Conservation (phyloP, 2,888 invertebrate genomes). For the Drosophila trichaetosa region DNA sequence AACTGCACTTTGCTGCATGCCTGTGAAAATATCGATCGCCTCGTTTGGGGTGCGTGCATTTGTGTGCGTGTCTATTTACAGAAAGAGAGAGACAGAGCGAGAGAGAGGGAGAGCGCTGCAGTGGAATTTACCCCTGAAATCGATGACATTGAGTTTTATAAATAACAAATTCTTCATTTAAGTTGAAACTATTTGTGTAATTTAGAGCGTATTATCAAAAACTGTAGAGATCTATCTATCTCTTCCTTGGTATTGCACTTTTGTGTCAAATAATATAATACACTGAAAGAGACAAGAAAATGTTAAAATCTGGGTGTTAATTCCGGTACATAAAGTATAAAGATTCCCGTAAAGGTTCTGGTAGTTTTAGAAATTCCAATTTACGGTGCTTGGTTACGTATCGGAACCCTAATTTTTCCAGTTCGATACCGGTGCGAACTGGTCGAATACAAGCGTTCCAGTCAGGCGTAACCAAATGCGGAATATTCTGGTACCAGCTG, state of each 20-base stretch:
- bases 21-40: constrained; percentile 79
- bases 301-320: background rate
- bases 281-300: background rate
- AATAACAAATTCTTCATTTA: constrained; percentile 3
- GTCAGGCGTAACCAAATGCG: background rate
- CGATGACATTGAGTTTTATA: constrained; percentile 7
- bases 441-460: background rate
- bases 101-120: background rate
- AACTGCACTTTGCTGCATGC: constrained; percentile 61
- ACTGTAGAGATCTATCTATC: fast-evolving
- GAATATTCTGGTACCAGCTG: background rate
- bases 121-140: constrained; percentile 3
- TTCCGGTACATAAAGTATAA: background rate
- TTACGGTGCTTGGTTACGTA: background rate
- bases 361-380: background rate
- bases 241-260: background rate
- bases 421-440: background rate
- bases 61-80: background rate
- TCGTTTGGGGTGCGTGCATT: constrained; percentile 62
- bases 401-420: background rate
- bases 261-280: background rate
- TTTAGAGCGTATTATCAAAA: background rate
- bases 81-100: background rate
- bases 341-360: background rate
- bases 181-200: background rate